Evolutionary conservation across 2,888 invertebrate genomes (phyloP).

Genomic region (Tachina fera): DNA sequence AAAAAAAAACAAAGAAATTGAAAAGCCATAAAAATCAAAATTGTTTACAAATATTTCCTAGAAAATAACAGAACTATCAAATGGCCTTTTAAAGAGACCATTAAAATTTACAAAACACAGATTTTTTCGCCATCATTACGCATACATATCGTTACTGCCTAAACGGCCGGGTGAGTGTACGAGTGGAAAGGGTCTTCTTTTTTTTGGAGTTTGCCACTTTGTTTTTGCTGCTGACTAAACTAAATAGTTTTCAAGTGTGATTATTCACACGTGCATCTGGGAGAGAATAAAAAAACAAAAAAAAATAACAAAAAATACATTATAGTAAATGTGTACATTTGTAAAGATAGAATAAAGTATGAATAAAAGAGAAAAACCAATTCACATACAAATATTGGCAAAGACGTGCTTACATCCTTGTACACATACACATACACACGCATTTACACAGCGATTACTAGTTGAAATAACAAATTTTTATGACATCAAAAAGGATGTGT

Average conservation of each 20-base stretch:
- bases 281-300: neutral
- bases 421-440: neutral
- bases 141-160: slow-evolving; percentile 18
- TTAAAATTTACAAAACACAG: slow-evolving; percentile 32
- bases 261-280: slow-evolving; percentile 80
- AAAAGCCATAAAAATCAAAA: slow-evolving; percentile 40
- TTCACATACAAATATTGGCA: slow-evolving; percentile 50
- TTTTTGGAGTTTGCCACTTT: slow-evolving; percentile 1
- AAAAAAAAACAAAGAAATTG: slow-evolving; percentile 10
- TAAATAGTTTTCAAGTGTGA: slow-evolving; percentile 73
- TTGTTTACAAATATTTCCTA: neutral
- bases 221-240: slow-evolving; percentile 54
- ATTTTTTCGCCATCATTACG: neutral
- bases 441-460: slow-evolving; percentile 3
- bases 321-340: neutral
- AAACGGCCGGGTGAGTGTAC: neutral
- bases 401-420: slow-evolving; percentile 44
- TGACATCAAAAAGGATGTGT: slow-evolving; percentile 53
- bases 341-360: slow-evolving; percentile 60
- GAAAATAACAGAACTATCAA: slow-evolving; percentile 27
- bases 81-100: slow-evolving; percentile 30
- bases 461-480: slow-evolving; percentile 53
- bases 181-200: neutral
- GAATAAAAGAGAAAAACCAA: slow-evolving; percentile 28
- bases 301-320: too few relatives aligned